Evolutionary conservation across 2,113 vertebrate species (phyloP).

Genomic region (Turnix velox): DNA sequence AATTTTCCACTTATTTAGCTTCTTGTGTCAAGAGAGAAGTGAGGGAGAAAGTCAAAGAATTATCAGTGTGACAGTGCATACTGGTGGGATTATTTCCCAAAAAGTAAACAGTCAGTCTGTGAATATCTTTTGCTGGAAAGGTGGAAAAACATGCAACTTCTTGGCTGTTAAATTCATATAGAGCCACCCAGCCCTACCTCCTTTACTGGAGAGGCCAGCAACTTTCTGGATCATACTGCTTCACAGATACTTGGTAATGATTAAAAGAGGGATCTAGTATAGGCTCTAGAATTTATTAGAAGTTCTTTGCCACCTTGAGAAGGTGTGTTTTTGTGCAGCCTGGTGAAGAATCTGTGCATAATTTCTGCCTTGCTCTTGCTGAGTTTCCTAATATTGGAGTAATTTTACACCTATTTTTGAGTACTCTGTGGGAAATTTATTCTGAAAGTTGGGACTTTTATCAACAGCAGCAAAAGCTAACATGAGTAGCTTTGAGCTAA

Average conservation of each 20-base stretch:
- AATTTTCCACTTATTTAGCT: background rate
- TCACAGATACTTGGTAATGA: background rate
- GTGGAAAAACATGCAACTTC: background rate
- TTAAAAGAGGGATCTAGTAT: background rate
- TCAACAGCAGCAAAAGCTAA: background rate
- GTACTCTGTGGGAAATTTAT: background rate
- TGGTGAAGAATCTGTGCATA: background rate
- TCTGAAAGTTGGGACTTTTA: background rate
- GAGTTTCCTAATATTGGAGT: background rate
- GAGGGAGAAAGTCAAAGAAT: background rate
- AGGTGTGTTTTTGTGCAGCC: background rate
- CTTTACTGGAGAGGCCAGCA: background rate
- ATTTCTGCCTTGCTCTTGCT: background rate
- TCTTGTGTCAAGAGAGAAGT: background rate
- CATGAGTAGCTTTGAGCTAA: background rate
- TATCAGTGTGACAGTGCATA: background rate
- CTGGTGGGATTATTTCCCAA: background rate
- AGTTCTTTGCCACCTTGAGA: background rate
- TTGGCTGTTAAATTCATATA: background rate
- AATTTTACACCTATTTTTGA: background rate
- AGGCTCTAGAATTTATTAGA: background rate
- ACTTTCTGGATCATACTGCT: background rate
- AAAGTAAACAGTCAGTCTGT: background rate
- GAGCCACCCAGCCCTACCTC: background rate
- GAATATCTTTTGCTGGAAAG: background rate